Evolutionary conservation across 2,888 invertebrate species (phyloP).

Genomic region (Phlogophora meticulosa): DNA sequence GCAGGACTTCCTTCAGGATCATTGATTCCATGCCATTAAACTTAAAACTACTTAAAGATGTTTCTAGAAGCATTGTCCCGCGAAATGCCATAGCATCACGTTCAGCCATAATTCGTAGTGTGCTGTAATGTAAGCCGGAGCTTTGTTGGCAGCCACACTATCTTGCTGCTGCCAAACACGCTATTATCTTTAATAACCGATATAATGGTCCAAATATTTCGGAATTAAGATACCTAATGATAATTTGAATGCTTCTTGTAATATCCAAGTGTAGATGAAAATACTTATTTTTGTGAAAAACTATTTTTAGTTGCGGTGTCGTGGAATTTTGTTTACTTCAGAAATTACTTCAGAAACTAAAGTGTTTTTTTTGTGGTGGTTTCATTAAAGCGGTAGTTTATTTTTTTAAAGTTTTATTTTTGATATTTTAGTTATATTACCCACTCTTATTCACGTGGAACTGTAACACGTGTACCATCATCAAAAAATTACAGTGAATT

Average conservation of each 20-base stretch:
- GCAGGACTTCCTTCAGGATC: conserved; percentile 13
- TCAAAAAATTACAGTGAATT: too few relatives aligned
- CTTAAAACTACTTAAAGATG: conserved; percentile 41
- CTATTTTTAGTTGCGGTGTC: too few relatives aligned
- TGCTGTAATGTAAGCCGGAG: conserved; percentile 52
- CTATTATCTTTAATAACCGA: conserved; percentile 48
- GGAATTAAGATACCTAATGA: conserved; percentile 6
- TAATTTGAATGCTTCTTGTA: not conserved
- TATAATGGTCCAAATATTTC: conserved; percentile 19
- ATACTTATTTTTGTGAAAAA: too few relatives aligned
- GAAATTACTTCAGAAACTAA: too few relatives aligned
- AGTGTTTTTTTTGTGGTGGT: too few relatives aligned
- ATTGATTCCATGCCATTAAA: conserved; percentile 41
- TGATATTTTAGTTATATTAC: too few relatives aligned
- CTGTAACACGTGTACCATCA: too few relatives aligned
- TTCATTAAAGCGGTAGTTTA: too few relatives aligned
- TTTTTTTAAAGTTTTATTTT: too few relatives aligned
- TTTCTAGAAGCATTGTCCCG: conserved; percentile 32
- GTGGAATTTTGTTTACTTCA: too few relatives aligned
- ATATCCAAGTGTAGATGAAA: not conserved
- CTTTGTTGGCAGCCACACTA: conserved; percentile 56
- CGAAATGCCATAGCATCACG: conserved; percentile 49
- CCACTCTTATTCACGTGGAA: too few relatives aligned
- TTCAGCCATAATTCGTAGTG: conserved; percentile 52
- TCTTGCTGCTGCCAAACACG: conserved; percentile 55